phyloP scores from a whole-genome alignment of 2,113 vertebrate genomes.

The Aleadryas rufinucha region DNA sequence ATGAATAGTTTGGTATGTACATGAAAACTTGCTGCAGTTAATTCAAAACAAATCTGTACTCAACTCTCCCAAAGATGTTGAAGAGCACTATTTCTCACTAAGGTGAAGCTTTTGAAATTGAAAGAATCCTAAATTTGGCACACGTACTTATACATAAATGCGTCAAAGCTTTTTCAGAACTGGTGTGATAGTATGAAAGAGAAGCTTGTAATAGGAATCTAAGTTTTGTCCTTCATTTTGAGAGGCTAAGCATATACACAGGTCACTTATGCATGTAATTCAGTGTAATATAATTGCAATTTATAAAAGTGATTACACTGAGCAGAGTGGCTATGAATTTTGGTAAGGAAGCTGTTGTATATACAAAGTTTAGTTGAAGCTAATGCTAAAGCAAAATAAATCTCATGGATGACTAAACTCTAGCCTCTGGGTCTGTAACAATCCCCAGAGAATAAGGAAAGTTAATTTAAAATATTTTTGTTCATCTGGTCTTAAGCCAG shows the following conservation, averaged over 20 bases:
- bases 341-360: constrained; percentile 48
- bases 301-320: constrained; percentile 33
- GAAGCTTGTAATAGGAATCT: not conserved
- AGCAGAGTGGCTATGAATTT: constrained; percentile 25
- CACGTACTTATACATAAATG: not conserved
- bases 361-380: constrained; percentile 48
- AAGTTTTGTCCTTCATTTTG: constrained; percentile 1
- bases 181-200: not conserved
- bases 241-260: not conserved
- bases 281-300: constrained; percentile 1
- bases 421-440: constrained; percentile 27
- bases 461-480: constrained; percentile 70
- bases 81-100: not conserved
- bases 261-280: not conserved
- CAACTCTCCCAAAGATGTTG: not conserved
- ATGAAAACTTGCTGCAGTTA: not conserved
- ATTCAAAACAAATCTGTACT: constrained; percentile 4
- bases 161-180: not conserved
- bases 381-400: constrained; percentile 56
- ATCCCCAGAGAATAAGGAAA: constrained; percentile 61
- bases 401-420: constrained; percentile 57
- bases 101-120: not conserved
- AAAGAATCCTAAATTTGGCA: not conserved
- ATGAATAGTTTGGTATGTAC: not conserved
- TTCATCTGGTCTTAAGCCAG: constrained; percentile 64